These are phyloP conservation scores for Gambusia holbrooki DNA, from an alignment of 2,113 vertebrate species.

Conservation along the genomic window DNA sequence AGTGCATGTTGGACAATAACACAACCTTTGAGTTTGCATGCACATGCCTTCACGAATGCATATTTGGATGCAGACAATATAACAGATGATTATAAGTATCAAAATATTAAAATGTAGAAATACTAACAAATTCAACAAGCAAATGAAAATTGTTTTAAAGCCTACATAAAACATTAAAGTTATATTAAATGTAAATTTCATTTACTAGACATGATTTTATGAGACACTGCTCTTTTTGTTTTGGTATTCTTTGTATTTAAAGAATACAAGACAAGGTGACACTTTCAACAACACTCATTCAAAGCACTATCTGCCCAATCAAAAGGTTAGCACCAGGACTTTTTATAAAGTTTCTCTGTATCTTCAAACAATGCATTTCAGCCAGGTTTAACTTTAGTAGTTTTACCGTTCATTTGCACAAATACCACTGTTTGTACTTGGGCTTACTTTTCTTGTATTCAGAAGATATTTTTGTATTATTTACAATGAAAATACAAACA, in stretches of 20 bases:
- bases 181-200: background rate
- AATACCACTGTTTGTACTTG: background rate
- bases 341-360: too few species aligned
- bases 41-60: conserved; percentile 38
- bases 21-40: conserved; percentile 25
- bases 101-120: conserved; percentile 47
- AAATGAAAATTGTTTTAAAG: conserved; percentile 22
- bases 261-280: background rate
- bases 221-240: background rate
- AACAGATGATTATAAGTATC: conserved; percentile 55
- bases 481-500: background rate
- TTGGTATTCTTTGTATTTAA: too few species aligned
- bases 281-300: background rate
- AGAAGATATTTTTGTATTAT: background rate
- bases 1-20: conserved; percentile 18
- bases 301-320: background rate
- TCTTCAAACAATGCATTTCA: too few species aligned
- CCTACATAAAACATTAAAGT: background rate
- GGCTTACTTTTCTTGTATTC: background rate
- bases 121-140: conserved; percentile 6
- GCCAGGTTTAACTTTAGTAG: too few species aligned
- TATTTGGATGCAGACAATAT: conserved; percentile 26
- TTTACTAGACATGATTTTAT: background rate
- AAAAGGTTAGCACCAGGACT: too few species aligned
- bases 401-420: background rate